Percentiles rank a stretch among this genome's conserved stretches.
Evolutionary conservation across 2,113 vertebrate genomes (phyloP).

Genomic region (Ailuropoda melanoleuca): DNA sequence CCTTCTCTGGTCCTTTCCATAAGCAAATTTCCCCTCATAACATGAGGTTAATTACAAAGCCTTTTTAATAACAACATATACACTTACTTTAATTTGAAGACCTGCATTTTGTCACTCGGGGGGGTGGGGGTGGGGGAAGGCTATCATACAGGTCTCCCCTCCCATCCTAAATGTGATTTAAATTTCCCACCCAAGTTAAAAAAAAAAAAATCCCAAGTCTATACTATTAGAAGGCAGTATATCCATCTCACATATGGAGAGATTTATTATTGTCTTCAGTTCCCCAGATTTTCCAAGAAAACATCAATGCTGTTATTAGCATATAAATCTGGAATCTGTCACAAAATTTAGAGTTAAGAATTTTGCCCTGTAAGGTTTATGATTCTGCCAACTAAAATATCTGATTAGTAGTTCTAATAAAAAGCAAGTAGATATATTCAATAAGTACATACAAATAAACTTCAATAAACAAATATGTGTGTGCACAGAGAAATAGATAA

Average conservation of each 20-base stretch:
- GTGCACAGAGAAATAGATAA: not conserved
- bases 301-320: not conserved
- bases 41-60: not conserved
- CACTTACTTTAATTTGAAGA: not conserved
- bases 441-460: not conserved
- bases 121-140: too few species aligned
- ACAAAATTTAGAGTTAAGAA: slow-evolving; percentile 32
- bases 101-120: not conserved
- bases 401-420: slow-evolving; percentile 29
- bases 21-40: not conserved
- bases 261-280: slow-evolving; percentile 13
- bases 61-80: not conserved
- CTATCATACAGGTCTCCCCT: not conserved
- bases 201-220: not conserved
- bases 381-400: slow-evolving; percentile 15
- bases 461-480: not conserved
- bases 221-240: not conserved
- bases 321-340: not conserved
- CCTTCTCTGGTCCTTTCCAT: not conserved
- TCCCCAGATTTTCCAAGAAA: slow-evolving; percentile 9
- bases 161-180: not conserved
- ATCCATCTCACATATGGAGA: not conserved
- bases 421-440: not conserved
- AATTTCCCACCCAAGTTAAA: not conserved
- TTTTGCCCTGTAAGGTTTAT: not conserved